Evolutionary conservation across 2,113 vertebrate species (phyloP).

Genomic region (Serilophus lunatus): DNA sequence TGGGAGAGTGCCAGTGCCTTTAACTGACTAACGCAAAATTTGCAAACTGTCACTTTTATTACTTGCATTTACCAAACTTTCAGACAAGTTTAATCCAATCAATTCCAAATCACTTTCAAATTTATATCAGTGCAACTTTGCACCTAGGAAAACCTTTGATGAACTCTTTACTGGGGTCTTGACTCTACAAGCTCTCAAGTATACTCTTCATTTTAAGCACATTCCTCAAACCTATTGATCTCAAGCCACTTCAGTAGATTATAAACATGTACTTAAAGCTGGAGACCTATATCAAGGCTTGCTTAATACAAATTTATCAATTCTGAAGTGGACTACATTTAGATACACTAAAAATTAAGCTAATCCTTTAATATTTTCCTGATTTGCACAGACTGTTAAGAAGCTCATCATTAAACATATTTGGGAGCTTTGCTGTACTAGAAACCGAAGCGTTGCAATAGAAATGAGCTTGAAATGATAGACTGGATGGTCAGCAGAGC

Average conservation of each 20-base stretch:
- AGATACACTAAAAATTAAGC: conserved; percentile 27
- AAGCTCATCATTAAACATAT: neutral
- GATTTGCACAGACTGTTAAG: neutral
- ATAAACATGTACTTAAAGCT: conserved; percentile 53
- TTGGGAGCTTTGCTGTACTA: neutral
- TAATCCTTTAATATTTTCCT: conserved; percentile 13
- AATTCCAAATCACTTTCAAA: conserved; percentile 35
- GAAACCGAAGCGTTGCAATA: neutral
- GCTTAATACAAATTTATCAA: conserved; percentile 33
- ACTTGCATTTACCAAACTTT: conserved; percentile 29
- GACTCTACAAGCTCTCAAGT: conserved; percentile 41
- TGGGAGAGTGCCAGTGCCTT: neutral
- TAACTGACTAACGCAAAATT: neutral
- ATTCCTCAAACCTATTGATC: conserved; percentile 57
- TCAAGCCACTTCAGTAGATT: conserved; percentile 50
- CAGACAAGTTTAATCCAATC: conserved; percentile 17
- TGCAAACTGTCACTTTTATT: neutral
- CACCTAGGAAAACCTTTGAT: conserved; percentile 51
- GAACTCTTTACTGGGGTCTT: conserved; percentile 21
- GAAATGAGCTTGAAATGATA: neutral
- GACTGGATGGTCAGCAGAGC: neutral
- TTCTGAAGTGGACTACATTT: conserved; percentile 59
- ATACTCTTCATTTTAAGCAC: conserved; percentile 51
- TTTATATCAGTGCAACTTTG: conserved; percentile 29
- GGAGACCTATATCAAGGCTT: conserved; percentile 17